Percentiles rank a stretch among this genome's conserved stretches.
Evolutionary conservation across 2,113 vertebrate species (phyloP).

Genomic region (Apodemus speciosus): DNA sequence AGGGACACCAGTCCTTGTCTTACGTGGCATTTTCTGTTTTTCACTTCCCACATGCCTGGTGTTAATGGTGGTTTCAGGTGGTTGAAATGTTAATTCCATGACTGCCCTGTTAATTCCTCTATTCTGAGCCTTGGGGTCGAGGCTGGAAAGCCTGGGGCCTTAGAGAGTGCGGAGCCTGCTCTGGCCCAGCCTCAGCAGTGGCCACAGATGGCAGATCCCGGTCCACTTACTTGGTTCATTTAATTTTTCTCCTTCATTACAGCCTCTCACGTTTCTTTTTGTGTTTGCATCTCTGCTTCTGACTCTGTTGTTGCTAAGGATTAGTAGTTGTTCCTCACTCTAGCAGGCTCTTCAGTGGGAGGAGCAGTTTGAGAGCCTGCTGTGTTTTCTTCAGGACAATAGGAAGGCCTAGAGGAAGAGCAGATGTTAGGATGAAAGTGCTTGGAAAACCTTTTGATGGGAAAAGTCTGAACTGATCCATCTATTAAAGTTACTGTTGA

Average conservation of each 20-base stretch:
- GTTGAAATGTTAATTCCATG: neutral
- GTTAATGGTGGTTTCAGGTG: conserved; percentile 4
- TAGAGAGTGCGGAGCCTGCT: neutral
- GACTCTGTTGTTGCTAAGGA: neutral
- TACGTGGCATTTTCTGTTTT: neutral
- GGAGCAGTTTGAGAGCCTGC: conserved; percentile 13
- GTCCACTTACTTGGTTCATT: neutral
- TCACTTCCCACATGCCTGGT: neutral
- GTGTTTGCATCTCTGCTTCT: neutral
- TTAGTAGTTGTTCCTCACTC: neutral
- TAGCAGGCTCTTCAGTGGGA: neutral
- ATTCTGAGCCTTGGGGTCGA: neutral
- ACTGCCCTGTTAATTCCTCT: neutral
- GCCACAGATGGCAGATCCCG: too few species aligned
- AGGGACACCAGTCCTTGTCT: neutral
- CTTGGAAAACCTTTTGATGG: conserved; percentile 32
- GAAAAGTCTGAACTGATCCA: neutral
- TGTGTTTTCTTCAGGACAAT: conserved; percentile 13
- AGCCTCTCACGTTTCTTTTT: neutral
- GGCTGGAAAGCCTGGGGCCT: neutral
- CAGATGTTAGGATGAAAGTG: neutral
- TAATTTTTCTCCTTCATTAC: neutral
- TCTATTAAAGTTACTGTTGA: conserved; percentile 12
- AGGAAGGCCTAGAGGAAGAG: conserved; percentile 10
- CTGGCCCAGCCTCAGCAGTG: neutral